Conservation (phyloP, 2,113 vertebrate species). For the Perca schrenkii region DNA sequence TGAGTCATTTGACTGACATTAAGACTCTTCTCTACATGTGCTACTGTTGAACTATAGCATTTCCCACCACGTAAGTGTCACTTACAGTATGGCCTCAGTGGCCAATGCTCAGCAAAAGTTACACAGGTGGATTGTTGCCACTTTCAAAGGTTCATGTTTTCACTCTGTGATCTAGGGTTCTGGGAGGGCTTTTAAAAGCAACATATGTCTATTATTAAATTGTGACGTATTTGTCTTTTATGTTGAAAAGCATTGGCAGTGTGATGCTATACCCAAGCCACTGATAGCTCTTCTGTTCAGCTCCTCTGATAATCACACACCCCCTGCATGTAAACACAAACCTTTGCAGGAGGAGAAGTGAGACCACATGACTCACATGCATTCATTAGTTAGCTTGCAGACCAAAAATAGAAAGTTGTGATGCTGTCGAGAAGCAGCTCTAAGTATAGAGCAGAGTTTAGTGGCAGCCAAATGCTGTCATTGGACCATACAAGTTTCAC, state of each 20-base stretch:
- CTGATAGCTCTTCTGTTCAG: conserved; percentile 9
- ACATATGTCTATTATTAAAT: not conserved
- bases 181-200: not conserved
- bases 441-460: conserved; percentile 45
- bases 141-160: not conserved
- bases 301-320: conserved; percentile 14
- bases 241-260: conserved; percentile 5
- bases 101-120: not conserved
- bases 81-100: not conserved
- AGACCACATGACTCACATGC: conserved; percentile 50
- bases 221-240: conserved; percentile 12
- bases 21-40: not conserved
- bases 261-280: conserved; percentile 5
- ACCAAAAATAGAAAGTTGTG: conserved; percentile 57
- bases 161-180: not conserved
- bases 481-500: not conserved
- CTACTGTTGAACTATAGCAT: not conserved
- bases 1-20: not conserved
- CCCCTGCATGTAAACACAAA: conserved; percentile 49
- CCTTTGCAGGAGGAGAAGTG: conserved; percentile 35
- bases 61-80: not conserved
- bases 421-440: conserved; percentile 45
- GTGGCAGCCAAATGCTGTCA: conserved; percentile 4
- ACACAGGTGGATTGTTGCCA: not conserved
- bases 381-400: conserved; percentile 44